Percentiles rank a stretch among this genome's conserved stretches.
phyloP scores from a whole-genome alignment of 1,140 invertebrate genomes.

The Colletes gigas region DNA sequence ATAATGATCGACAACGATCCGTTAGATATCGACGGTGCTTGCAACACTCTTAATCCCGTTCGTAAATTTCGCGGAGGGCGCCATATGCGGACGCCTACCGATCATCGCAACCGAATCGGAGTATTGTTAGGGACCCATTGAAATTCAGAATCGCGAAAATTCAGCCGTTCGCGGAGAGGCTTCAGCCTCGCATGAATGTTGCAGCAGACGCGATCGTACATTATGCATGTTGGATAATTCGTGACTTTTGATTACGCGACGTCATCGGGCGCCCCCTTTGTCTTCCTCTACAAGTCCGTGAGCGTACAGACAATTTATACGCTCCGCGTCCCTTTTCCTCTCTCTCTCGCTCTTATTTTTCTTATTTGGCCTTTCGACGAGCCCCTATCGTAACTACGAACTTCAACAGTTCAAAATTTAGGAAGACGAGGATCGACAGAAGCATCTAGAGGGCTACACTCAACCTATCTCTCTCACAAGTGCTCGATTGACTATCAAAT shows the following conservation, averaged over 20 bases:
- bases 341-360: slow-evolving; percentile 20
- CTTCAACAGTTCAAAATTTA: neutral
- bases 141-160: slow-evolving; percentile 26
- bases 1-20: too few relatives aligned
- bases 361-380: neutral
- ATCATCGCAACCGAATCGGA: neutral
- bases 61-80: neutral
- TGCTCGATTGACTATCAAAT: too few relatives aligned
- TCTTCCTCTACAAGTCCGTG: slow-evolving; percentile 35
- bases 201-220: slow-evolving; percentile 64
- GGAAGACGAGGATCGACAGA: too few relatives aligned
- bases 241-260: slow-evolving; percentile 73
- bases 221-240: slow-evolving; percentile 73
- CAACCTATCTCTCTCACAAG: too few relatives aligned
- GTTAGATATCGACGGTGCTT: neutral
- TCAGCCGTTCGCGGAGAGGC: slow-evolving; percentile 40
- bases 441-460: too few relatives aligned
- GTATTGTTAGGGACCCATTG: slow-evolving; percentile 10
- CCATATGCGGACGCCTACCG: neutral
- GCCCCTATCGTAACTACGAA: slow-evolving; percentile 4
- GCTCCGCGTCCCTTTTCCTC: neutral
- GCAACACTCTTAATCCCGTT: too few relatives aligned
- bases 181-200: slow-evolving; percentile 64
- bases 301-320: slow-evolving; percentile 9
- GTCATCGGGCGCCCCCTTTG: slow-evolving; percentile 66